These are phyloP conservation scores for Ephestia elutella DNA, from an alignment of 1,140 invertebrate species.

Conservation along the genomic window DNA sequence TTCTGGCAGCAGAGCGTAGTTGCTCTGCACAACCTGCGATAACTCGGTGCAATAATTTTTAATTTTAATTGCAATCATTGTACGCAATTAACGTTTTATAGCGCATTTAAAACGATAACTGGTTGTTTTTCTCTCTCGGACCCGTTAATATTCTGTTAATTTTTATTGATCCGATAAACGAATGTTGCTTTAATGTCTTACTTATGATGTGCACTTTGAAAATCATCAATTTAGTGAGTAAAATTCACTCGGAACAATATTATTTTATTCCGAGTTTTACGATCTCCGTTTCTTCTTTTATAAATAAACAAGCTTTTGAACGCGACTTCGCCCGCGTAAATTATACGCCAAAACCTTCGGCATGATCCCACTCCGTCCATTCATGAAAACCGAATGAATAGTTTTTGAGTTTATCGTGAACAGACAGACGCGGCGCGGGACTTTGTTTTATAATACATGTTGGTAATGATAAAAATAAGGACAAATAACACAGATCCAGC, in stretches of 20 bases:
- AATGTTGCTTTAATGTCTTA: background rate
- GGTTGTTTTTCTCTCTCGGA: slow-evolving; percentile 8
- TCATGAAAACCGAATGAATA: no score
- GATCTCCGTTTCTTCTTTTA: slow-evolving; percentile 28
- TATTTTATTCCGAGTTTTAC: slow-evolving; percentile 32
- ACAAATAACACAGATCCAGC: no score
- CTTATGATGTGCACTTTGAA: background rate
- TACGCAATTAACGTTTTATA: slow-evolving; percentile 25
- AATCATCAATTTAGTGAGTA: background rate
- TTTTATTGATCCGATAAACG: slow-evolving; percentile 26
- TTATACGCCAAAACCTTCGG: no score
- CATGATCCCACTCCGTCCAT: no score
- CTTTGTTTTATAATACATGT: no score
- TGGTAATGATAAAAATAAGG: no score
- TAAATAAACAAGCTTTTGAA: no score
- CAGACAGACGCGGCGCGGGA: no score
- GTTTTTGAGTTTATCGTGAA: no score
- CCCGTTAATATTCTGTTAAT: slow-evolving; percentile 23
- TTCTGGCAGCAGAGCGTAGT: no score
- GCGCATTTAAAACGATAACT: slow-evolving; percentile 20
- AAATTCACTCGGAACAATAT: slow-evolving; percentile 35
- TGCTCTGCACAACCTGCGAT: no score
- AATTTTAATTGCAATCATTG: slow-evolving; percentile 30
- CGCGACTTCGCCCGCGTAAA: no score
- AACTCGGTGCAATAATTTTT: slow-evolving; percentile 26